phyloP scores from a whole-genome alignment of 2,888 invertebrate species.

The Linhomoeus sp. region DNA sequence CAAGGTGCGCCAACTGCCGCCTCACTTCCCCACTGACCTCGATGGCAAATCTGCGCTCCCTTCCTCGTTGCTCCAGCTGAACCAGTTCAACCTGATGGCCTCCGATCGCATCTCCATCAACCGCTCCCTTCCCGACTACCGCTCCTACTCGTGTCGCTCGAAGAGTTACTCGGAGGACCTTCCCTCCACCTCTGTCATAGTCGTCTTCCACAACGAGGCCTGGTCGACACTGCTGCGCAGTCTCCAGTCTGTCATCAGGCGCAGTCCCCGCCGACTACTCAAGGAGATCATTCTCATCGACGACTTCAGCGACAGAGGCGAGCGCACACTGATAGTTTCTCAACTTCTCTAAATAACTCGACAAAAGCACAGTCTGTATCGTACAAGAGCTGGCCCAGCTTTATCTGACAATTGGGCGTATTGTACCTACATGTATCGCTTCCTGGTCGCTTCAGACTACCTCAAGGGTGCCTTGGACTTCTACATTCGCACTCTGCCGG shows the following conservation, averaged over 20 bases:
- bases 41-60: constrained; percentile 92
- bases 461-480: constrained; percentile 19
- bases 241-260: constrained; percentile 25
- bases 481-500: constrained; percentile 18
- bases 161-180: no score
- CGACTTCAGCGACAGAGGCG: constrained; percentile 13
- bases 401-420: no score
- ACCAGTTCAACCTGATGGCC: constrained; percentile 93
- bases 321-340: no score
- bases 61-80: constrained; percentile 45
- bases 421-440: no score
- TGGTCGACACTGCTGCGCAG: constrained; percentile 76
- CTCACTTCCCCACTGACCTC: constrained; percentile 91
- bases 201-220: constrained; percentile 98
- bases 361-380: no score
- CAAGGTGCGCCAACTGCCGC: constrained; percentile 41
- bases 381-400: no score
- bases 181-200: constrained; percentile 84
- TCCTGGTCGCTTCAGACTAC: constrained; percentile 13
- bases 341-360: no score
- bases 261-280: constrained; percentile 13
- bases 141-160: no score
- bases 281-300: constrained; percentile 23
- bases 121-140: constrained; percentile 74
- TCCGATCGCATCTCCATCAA: constrained; percentile 93